Evolutionary conservation across 2,888 invertebrate genomes (phyloP).

Genomic region (Amblyteles armatorius): DNA sequence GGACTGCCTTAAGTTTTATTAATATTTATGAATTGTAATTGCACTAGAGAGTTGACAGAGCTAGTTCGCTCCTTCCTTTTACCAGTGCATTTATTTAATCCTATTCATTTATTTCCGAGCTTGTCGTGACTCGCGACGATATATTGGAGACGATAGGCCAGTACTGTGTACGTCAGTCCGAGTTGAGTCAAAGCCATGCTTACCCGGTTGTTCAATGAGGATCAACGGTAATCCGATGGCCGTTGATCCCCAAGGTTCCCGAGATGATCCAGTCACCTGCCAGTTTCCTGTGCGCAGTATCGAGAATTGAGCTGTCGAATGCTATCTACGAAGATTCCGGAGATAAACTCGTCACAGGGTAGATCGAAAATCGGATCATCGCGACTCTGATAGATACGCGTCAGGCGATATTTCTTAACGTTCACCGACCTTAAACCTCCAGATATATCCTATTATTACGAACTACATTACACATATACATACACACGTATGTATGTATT

Average conservation of each 20-base stretch:
- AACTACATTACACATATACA: neutral
- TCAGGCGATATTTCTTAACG: slow-evolving; percentile 23
- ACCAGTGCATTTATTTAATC: neutral
- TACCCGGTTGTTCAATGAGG: slow-evolving; percentile 52
- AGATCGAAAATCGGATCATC: slow-evolving; percentile 44
- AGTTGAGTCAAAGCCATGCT: slow-evolving; percentile 35
- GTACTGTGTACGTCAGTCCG: slow-evolving; percentile 11
- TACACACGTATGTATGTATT: too few species aligned
- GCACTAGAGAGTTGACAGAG: neutral
- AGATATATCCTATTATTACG: neutral
- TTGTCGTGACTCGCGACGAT: neutral
- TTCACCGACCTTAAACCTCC: neutral
- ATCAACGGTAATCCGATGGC: slow-evolving; percentile 53
- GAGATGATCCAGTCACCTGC: slow-evolving; percentile 59
- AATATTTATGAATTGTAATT: neutral
- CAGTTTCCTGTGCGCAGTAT: slow-evolving; percentile 45
- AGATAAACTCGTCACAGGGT: neutral
- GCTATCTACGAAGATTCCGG: slow-evolving; percentile 40
- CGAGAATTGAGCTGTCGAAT: slow-evolving; percentile 57
- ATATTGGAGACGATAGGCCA: slow-evolving; percentile 12
- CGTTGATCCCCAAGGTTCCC: slow-evolving; percentile 45
- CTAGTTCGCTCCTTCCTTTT: neutral
- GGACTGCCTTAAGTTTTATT: neutral
- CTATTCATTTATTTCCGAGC: neutral
- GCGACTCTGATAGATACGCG: slow-evolving; percentile 23